Evolutionary conservation across 2,888 invertebrate genomes (phyloP).

Genomic region (Drosophila atripex): DNA sequence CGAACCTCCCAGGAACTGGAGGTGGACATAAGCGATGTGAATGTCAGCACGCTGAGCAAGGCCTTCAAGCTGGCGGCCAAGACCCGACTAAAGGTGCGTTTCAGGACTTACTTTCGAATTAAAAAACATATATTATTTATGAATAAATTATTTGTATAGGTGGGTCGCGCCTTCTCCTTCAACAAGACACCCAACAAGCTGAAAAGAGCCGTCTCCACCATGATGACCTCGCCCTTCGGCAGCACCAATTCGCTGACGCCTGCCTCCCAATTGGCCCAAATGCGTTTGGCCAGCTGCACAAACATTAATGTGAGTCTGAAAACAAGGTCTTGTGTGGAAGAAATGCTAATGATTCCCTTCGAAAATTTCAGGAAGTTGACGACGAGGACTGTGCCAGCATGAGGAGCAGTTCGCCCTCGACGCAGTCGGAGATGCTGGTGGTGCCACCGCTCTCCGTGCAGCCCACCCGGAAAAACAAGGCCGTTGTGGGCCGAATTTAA

Average conservation of each 20-base stretch:
- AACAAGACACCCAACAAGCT: conserved; percentile 97
- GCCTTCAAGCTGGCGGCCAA: conserved; percentile 95
- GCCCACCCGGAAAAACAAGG: conserved; percentile 91
- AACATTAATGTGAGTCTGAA: conserved; percentile 89
- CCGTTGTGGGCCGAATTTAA: conserved; percentile 86
- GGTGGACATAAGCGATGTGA: conserved; percentile 94
- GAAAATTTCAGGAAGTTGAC: conserved; percentile 87
- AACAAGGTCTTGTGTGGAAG: neutral
- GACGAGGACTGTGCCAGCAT: conserved; percentile 85
- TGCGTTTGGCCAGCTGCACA: conserved; percentile 93
- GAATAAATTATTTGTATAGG: conserved; percentile 83
- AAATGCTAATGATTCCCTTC: conserved; percentile 28
- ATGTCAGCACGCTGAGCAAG: conserved; percentile 94
- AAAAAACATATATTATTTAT: neutral
- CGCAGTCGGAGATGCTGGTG: conserved; percentile 87
- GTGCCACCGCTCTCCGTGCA: conserved; percentile 92
- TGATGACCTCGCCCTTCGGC: conserved; percentile 95
- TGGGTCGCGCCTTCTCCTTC: conserved; percentile 97
- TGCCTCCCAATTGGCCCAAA: conserved; percentile 92
- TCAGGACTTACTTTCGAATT: neutral
- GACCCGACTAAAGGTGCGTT: conserved; percentile 89
- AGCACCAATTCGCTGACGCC: conserved; percentile 93
- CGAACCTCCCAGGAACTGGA: conserved; percentile 88
- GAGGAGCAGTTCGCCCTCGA: conserved; percentile 83
- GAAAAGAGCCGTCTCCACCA: conserved; percentile 96